Conservation (phyloP, 1,140 invertebrate genomes). For the Elymnias hypermnestra region DNA sequence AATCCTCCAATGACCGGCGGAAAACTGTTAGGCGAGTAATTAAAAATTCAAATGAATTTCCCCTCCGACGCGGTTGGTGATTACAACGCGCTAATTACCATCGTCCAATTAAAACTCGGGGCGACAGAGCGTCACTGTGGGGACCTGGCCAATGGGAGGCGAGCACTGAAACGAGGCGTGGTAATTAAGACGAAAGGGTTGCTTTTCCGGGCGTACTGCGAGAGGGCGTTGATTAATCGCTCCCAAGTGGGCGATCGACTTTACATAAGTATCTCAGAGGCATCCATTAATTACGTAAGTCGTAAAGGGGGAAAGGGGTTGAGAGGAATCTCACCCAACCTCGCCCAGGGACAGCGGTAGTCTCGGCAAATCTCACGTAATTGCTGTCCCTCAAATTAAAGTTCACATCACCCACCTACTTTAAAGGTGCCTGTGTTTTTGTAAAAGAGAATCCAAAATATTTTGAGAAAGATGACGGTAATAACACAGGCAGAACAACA, state of each 20-base stretch:
- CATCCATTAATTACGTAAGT: too few species aligned
- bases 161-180: slow-evolving; percentile 61
- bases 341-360: too few species aligned
- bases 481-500: too few species aligned
- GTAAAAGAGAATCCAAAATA: too few species aligned
- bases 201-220: slow-evolving; percentile 57
- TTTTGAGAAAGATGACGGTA: too few species aligned
- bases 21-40: slow-evolving; percentile 44
- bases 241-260: slow-evolving; percentile 16
- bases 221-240: slow-evolving; percentile 57
- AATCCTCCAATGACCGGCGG: slow-evolving; percentile 48
- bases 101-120: slow-evolving; percentile 64
- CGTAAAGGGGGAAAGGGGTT: too few species aligned
- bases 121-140: slow-evolving; percentile 41
- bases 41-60: slow-evolving; percentile 73
- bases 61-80: slow-evolving; percentile 59
- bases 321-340: too few species aligned
- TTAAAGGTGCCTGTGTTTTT: too few species aligned
- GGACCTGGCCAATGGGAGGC: slow-evolving; percentile 45
- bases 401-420: too few species aligned
- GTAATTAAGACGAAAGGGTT: slow-evolving; percentile 74
- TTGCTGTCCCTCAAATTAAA: too few species aligned
- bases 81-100: slow-evolving; percentile 68
- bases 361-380: too few species aligned
- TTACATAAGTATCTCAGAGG: too few species aligned